Base-by-base conservation (phyloP, 2,888 invertebrate species). In the Zootermopsis nevadensis region DNA sequence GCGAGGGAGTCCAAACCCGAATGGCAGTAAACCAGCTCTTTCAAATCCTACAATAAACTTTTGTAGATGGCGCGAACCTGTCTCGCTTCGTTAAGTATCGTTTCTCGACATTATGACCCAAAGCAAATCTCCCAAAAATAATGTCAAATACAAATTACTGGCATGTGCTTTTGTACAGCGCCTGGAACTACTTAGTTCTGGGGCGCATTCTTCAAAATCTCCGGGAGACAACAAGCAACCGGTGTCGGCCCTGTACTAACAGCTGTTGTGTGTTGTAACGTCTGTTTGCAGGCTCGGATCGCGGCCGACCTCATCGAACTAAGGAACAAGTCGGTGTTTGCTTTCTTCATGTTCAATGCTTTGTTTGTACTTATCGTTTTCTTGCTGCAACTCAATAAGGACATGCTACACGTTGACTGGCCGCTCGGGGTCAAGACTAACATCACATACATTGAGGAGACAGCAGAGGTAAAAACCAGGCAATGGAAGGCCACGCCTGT, bases 311-410 rank as follows among this genome's bases (percentile, higher is more conserved):
- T 99, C 91, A 94, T 96, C 90, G 98, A 98, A 90, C 94, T 99
- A 89, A 93, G 99, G 89, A 99, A 99, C 94, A 98, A 98, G 91
- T 97, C 97, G 89, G 97, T 98, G 89, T 98, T 98, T 91, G 97
- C 97, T 90, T 98, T 99, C 94, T 96, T 99, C 93, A 99, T 99
- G 98, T 96, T 99, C 93, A 99, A 99, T 94, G 97, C 98, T 91
- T 94, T 99, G 90, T 99, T 99, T 94, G 97, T 99, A 90, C 95
- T 99, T 92, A 97, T 98, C 91, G 98, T 99, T 89, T 97, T 99
- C 92, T 95, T 99, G 91, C 95, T 99, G 90, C 99, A 99, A 94
- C 94, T 99, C 91, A 98, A 99, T 93, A 98, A 98, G 94, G 97
- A 98, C 93, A 96, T 97, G 92, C 94, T 99, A 90, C 97, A 98